Evolutionary conservation across 2,888 invertebrate genomes (phyloP), one percentile per base, ranked within the genome.

Genomic region (Scaptomyza reducta): DNA sequence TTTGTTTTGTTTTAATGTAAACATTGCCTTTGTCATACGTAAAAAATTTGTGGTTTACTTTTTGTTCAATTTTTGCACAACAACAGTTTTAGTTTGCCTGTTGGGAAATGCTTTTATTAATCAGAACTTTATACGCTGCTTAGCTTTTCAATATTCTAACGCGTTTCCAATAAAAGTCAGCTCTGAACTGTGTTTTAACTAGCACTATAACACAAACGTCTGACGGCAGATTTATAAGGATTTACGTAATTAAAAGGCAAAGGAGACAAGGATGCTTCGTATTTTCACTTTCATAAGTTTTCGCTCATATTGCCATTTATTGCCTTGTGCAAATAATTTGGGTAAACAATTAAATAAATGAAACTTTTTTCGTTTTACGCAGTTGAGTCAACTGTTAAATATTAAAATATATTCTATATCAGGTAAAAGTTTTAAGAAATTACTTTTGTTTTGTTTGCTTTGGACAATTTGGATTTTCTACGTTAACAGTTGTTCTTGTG

Each of bases 141-240:
- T 50, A 49, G 29, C 44, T 61, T 55, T 57, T 58, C 41, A 65
- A 79, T 70, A 63, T 67, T 40, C 29, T 5, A 53, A 11, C 27
- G 50, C 27, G 16, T 41, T 41, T 31, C 10, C 18, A 25, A 35
- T 27, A 31, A n/a, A 9, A 29, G 25, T 33, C 42, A 41, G 29
- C n/a, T 42, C 13, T 29, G 7, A 11, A 10, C 6, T 33, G 6
- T 14, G 13, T 40, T 56, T 42, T 25, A 14, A 1, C 5, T 9
- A 46, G 16, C 33, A 44, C 14, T 16, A 35, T 14, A 18, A 6
- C 16, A 22, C 10, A 0, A 57, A 55, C 44, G 59, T 71, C 14
- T 66, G 74, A 77, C 77, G 59, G 42, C 58, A 56, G 77, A 62
- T 61, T 74, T n/a, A n/a, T n/a, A n/a, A n/a, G n/a, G 71, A 10